A percentile compares a stretch with the other conserved stretches of the same genome.
Conservation (phyloP, 2,888 invertebrate species). For the Heliconius cydno region DNA sequence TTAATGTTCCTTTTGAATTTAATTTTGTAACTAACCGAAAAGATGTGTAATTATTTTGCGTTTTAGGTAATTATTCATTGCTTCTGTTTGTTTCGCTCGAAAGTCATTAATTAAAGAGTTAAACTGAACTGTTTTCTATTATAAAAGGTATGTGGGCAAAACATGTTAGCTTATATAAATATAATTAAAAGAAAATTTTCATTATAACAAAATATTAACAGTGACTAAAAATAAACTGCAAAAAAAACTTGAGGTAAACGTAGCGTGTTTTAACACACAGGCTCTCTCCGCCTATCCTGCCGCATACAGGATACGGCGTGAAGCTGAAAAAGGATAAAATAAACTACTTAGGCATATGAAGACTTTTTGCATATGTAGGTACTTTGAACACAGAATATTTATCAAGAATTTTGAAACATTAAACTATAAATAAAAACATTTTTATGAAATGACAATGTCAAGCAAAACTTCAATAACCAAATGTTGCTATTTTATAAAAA, state of each 20-base stretch:
- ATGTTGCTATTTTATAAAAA: no score
- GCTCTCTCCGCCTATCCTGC: not conserved
- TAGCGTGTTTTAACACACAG: not conserved
- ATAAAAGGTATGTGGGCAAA: not conserved
- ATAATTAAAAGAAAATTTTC: not conserved
- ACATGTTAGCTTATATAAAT: not conserved
- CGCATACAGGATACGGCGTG: not conserved
- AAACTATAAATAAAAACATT: no score
- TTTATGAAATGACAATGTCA: no score
- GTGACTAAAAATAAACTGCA: no score
- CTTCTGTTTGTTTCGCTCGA: not conserved
- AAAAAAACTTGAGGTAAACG: not conserved
- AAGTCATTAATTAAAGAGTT: not conserved
- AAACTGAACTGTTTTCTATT: not conserved
- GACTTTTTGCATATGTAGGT: no score
- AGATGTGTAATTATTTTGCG: not conserved
- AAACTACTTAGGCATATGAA: not conserved
- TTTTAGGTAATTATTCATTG: not conserved
- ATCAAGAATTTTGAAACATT: no score
- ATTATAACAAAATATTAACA: no score
- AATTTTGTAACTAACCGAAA: not conserved
- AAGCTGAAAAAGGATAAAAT: not conserved
- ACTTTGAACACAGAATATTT: no score
- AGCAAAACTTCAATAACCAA: no score
- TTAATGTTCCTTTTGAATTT: slow-evolving; percentile 18